Conservation (phyloP, 2,888 invertebrate species). For the Latrodectus elegans region DNA sequence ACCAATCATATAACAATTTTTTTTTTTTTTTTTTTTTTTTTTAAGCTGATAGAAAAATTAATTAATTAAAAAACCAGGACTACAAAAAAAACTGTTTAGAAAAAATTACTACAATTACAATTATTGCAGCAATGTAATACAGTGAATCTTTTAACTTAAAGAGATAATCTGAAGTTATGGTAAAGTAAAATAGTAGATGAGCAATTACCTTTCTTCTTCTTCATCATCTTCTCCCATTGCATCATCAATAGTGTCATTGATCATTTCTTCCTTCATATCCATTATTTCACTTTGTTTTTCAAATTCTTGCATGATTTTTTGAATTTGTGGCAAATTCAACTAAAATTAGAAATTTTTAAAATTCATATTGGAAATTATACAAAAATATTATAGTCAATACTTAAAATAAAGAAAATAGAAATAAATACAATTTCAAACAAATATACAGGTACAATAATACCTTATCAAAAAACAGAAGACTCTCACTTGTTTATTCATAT, state of each 20-base stretch:
- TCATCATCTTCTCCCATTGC: slow-evolving; percentile 99
- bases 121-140: background rate
- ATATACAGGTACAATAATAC: background rate
- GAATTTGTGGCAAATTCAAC: slow-evolving; percentile 98
- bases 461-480: background rate
- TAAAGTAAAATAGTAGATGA: no score
- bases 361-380: background rate
- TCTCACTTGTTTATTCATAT: slow-evolving; percentile 88
- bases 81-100: background rate
- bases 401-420: background rate
- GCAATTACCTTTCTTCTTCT: slow-evolving; percentile 91
- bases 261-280: slow-evolving; percentile 99
- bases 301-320: slow-evolving; percentile 94
- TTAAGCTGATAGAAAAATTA: no score
- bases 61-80: background rate
- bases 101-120: background rate
- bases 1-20: no score
- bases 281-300: slow-evolving; percentile 99
- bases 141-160: background rate
- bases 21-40: no score
- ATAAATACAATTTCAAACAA: slow-evolving; percentile 9
- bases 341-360: slow-evolving; percentile 72
- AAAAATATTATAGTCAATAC: slow-evolving; percentile 77
- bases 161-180: no score
- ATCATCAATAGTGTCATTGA: slow-evolving; percentile 99